These are phyloP conservation scores for Pimephales promelas DNA, from an alignment of 2,113 vertebrate species.

Conservation along the genomic window DNA sequence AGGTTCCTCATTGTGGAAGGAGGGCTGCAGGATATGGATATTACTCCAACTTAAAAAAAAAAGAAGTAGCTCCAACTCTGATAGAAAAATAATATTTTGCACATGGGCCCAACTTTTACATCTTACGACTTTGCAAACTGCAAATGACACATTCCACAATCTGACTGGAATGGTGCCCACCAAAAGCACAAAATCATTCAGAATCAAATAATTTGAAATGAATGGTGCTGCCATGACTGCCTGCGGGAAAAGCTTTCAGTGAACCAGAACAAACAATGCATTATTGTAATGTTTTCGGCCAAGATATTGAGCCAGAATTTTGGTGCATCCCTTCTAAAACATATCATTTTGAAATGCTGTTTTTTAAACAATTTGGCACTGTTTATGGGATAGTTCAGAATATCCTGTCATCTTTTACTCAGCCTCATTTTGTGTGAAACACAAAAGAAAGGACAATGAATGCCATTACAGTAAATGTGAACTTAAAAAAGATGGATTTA, in stretches of 20 bases:
- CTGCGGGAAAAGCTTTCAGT: neutral
- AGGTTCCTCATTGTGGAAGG: conserved; percentile 5
- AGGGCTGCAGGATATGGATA: conserved; percentile 12
- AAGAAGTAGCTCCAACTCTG: neutral
- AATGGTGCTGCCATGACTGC: neutral
- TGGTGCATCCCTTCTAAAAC: neutral
- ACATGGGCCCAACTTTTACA: conserved; percentile 21
- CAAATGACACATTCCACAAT: neutral
- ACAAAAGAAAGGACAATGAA: neutral
- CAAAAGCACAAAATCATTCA: neutral
- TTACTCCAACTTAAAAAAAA: neutral
- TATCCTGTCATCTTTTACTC: neutral
- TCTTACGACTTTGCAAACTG: neutral
- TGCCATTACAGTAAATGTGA: neutral
- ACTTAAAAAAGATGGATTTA: neutral
- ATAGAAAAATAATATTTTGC: conserved; percentile 1
- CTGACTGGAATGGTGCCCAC: conserved; percentile 1
- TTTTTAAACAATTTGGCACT: neutral
- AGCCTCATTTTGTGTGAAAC: neutral
- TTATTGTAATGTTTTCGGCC: conserved; percentile 3
- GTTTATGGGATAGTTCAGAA: neutral
- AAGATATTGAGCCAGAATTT: neutral
- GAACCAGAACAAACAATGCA: neutral
- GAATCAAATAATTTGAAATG: neutral
- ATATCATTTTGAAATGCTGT: neutral